Evolutionary conservation across 53 echinoderm and acorn worm genomes (phyloP).

Genomic region (Hippasteria phrygiana): DNA sequence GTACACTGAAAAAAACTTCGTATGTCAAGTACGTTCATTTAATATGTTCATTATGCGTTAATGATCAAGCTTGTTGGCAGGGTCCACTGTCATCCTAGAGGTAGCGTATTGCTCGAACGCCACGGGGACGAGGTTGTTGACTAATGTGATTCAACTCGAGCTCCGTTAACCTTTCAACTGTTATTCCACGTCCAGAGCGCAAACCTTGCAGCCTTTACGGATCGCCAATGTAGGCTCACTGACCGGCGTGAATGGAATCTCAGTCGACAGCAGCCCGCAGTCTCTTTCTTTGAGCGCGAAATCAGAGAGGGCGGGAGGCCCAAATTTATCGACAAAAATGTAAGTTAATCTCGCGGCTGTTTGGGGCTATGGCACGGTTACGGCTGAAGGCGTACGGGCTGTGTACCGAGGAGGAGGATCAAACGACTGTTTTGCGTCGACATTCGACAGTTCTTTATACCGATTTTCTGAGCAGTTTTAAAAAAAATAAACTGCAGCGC

Average conservation of each 20-base stretch:
- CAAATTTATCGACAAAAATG: constrained; percentile 63
- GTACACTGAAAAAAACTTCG: no score
- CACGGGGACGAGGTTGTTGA: no score
- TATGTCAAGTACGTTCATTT: no score
- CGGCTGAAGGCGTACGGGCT: constrained; percentile 42
- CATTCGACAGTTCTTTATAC: neutral
- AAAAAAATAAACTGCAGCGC: no score
- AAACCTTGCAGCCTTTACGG: neutral
- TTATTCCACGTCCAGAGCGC: neutral
- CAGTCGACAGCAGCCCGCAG: constrained; percentile 53
- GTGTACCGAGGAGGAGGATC: neutral
- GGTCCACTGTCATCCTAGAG: no score
- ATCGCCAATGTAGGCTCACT: neutral
- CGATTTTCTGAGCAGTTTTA: no score
- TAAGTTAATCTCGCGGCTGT: constrained; percentile 60
- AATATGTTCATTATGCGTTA: no score
- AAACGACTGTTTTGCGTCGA: constrained; percentile 9
- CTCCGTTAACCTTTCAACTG: neutral
- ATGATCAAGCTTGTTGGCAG: no score
- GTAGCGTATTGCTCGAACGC: no score
- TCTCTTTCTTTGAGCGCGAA: constrained; percentile 43
- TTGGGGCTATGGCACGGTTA: constrained; percentile 31
- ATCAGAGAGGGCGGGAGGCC: constrained; percentile 50
- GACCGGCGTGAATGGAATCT: constrained; percentile 46
- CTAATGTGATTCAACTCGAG: no score